Evolutionary conservation across 2,797 vertebrate genomes (phyloP).

Genomic region (Phalanger gymnotis): DNA sequence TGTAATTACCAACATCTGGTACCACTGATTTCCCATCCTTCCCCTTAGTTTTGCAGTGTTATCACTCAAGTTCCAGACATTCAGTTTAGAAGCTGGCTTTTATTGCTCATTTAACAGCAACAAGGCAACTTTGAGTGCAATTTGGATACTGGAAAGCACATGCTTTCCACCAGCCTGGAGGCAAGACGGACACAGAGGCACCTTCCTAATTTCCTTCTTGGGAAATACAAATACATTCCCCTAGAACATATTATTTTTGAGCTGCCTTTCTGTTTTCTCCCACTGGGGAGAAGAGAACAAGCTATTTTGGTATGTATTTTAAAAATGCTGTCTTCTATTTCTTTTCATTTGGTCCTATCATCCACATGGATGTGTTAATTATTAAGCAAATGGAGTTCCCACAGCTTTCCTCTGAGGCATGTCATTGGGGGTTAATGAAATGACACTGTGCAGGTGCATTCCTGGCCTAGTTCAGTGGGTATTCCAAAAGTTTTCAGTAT

Average conservation of each 20-base stretch:
- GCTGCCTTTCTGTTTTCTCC: not conserved
- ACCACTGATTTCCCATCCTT: slow-evolving; percentile 60
- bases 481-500: not conserved
- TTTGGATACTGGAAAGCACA: slow-evolving; percentile 62
- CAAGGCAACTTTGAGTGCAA: slow-evolving; percentile 64
- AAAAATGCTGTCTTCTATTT: not conserved
- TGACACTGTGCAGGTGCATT: not conserved
- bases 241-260: slow-evolving; percentile 16
- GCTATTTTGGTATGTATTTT: not conserved
- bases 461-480: not conserved
- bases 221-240: slow-evolving; percentile 45
- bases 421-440: not conserved
- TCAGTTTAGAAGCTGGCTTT: slow-evolving; percentile 69
- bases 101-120: slow-evolving; percentile 76
- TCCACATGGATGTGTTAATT: not conserved
- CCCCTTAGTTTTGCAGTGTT: slow-evolving; percentile 67
- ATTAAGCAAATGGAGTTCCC: not conserved
- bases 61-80: slow-evolving; percentile 66
- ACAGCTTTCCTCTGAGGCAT: slow-evolving; percentile 8
- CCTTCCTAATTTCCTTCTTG: slow-evolving; percentile 49
- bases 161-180: slow-evolving; percentile 63
- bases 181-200: slow-evolving; percentile 39
- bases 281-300: not conserved
- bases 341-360: not conserved
- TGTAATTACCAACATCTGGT: slow-evolving; percentile 80